phyloP scores from a whole-genome alignment of 1,140 invertebrate species.

The Himalopsyche phryganea region DNA sequence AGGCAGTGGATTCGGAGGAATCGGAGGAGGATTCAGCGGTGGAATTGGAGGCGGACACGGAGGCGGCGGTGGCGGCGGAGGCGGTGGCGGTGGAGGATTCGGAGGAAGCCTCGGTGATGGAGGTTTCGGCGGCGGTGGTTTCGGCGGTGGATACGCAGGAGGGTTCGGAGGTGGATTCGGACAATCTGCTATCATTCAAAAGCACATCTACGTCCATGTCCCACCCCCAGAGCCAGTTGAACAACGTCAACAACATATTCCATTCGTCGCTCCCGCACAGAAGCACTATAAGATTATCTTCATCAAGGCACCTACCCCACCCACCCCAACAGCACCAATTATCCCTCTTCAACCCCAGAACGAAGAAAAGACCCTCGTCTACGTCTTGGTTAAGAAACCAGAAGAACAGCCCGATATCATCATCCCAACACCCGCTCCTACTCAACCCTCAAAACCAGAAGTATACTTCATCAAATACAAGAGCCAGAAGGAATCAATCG shows the following conservation, averaged over 20 bases:
- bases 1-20: too few relatives aligned
- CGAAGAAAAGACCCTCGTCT: slow-evolving; percentile 84
- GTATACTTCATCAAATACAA: slow-evolving; percentile 87
- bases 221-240: slow-evolving; percentile 77
- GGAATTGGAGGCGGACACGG: too few relatives aligned
- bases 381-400: slow-evolving; percentile 85
- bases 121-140: slow-evolving; percentile 36
- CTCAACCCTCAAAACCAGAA: too few relatives aligned
- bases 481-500: slow-evolving; percentile 56
- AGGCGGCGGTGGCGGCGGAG: too few relatives aligned
- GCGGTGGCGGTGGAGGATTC: too few relatives aligned
- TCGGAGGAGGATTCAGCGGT: slow-evolving; percentile 4
- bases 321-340: slow-evolving; percentile 70
- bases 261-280: slow-evolving; percentile 65
- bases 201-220: slow-evolving; percentile 82
- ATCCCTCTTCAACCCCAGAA: slow-evolving; percentile 73
- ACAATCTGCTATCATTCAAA: slow-evolving; percentile 72
- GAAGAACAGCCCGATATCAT: slow-evolving; percentile 75
- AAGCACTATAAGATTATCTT: slow-evolving; percentile 89
- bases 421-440: slow-evolving; percentile 73
- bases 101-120: slow-evolving; percentile 11
- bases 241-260: slow-evolving; percentile 55
- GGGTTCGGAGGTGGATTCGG: slow-evolving; percentile 52
- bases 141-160: slow-evolving; percentile 34
- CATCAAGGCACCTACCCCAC: slow-evolving; percentile 80